phyloP scores from a whole-genome alignment of 2,797 vertebrate genomes.

The Hafferia zeledoni region DNA sequence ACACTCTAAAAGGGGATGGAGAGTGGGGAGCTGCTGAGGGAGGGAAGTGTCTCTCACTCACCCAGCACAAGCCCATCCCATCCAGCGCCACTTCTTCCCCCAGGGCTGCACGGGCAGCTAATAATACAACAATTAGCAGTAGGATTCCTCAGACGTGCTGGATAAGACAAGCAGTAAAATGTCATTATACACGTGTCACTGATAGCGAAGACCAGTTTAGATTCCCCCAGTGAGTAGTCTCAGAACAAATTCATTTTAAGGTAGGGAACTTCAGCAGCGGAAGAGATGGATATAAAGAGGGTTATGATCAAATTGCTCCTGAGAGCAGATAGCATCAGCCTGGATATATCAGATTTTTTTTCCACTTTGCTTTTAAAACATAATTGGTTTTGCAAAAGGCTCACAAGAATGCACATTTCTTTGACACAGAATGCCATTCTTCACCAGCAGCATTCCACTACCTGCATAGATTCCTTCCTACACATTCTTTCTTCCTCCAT shows the following conservation, averaged over 20 bases:
- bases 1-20: rapidly evolving
- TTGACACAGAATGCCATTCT: not conserved
- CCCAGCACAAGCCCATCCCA: rapidly evolving
- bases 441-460: not conserved
- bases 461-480: rapidly evolving
- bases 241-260: constrained; percentile 15
- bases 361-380: not conserved
- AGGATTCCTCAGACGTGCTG: not conserved
- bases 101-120: not conserved
- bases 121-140: not conserved
- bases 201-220: not conserved
- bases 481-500: not conserved
- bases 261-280: not conserved
- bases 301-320: constrained; percentile 22
- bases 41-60: not conserved
- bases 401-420: not conserved
- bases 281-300: not conserved
- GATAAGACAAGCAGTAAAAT: not conserved
- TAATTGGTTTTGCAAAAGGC: not conserved
- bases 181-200: not conserved
- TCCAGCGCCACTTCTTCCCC: not conserved
- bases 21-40: not conserved
- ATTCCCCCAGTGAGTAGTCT: not conserved
- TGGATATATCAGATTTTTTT: not conserved
- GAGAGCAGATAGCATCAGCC: not conserved